phyloP scores from a whole-genome alignment of 2,888 invertebrate species.

The Scrobipalpa atriplicella region DNA sequence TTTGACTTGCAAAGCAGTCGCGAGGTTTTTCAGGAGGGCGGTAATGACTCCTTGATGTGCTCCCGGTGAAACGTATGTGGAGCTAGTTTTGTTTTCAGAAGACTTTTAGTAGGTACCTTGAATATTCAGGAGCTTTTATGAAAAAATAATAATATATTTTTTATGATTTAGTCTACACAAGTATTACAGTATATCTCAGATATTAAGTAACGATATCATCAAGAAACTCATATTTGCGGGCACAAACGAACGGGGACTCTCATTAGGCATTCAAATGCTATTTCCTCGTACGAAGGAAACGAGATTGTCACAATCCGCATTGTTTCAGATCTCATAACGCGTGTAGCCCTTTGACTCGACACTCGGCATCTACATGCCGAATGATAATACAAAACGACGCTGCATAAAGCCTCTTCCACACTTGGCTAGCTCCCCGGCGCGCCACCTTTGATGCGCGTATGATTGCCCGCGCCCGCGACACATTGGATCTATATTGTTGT shows the following conservation, averaged over 20 bases:
- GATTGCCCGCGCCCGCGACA: slow-evolving; percentile 82
- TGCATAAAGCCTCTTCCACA: slow-evolving; percentile 73
- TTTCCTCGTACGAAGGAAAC: slow-evolving; percentile 76
- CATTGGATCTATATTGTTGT: slow-evolving; percentile 83
- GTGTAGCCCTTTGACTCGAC: slow-evolving; percentile 75
- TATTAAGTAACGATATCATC: slow-evolving; percentile 15
- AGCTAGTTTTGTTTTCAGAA: slow-evolving; percentile 31
- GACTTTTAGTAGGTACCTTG: neutral
- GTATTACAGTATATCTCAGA: neutral
- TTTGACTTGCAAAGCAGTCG: slow-evolving; percentile 81
- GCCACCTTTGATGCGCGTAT: slow-evolving; percentile 81
- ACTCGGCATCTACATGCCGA: slow-evolving; percentile 67
- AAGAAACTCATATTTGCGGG: slow-evolving; percentile 47
- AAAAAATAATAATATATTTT: too few relatives aligned
- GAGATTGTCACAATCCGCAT: slow-evolving; percentile 78
- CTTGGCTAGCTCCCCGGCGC: slow-evolving; percentile 71
- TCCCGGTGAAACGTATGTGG: slow-evolving; percentile 50
- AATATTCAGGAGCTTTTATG: too few relatives aligned
- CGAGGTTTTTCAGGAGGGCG: slow-evolving; percentile 78
- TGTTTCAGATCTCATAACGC: slow-evolving; percentile 81
- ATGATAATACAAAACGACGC: slow-evolving; percentile 67
- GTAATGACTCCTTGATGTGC: slow-evolving; percentile 80
- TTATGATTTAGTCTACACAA: too few relatives aligned
- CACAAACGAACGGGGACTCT: slow-evolving; percentile 61
- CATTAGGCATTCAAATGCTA: slow-evolving; percentile 78